Conservation (phyloP, 1,140 invertebrate genomes). For the Scaptomyza montana region DNA sequence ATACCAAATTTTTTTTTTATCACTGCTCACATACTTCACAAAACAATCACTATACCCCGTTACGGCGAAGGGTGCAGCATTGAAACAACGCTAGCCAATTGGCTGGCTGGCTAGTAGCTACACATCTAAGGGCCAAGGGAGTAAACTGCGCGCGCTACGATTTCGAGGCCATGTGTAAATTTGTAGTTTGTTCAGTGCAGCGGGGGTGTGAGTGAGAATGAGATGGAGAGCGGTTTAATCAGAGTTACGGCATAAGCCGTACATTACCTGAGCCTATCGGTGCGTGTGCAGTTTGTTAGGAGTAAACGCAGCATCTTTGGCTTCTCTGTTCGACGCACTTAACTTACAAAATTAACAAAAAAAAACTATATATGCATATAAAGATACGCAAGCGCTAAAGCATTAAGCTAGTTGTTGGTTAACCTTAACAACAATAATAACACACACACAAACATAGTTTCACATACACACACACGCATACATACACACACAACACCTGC, state of each 20-base stretch:
- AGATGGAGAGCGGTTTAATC: background rate
- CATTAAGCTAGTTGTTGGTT: slow-evolving; percentile 55
- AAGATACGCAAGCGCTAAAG: slow-evolving; percentile 63
- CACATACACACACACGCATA: slow-evolving; percentile 9
- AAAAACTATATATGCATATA: slow-evolving; percentile 26
- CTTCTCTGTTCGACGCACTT: slow-evolving; percentile 31
- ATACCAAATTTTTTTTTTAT: too few relatives aligned
- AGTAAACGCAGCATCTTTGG: slow-evolving; percentile 72
- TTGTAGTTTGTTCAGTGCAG: background rate
- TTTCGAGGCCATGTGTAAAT: background rate
- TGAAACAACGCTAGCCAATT: too few relatives aligned
- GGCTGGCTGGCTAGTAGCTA: too few relatives aligned
- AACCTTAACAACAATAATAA: slow-evolving; percentile 58
- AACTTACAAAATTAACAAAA: slow-evolving; percentile 38
- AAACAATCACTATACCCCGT: background rate
- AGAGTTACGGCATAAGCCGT: background rate
- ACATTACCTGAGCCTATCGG: slow-evolving; percentile 61
- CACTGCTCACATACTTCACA: background rate
- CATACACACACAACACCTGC: background rate
- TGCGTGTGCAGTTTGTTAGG: slow-evolving; percentile 60
- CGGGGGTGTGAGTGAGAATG: background rate
- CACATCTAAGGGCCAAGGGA: background rate
- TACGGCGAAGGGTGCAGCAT: background rate
- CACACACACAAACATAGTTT: slow-evolving; percentile 5
- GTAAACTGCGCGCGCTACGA: background rate